Conservation (phyloP, 2,113 vertebrate species). For the Athene noctua region DNA sequence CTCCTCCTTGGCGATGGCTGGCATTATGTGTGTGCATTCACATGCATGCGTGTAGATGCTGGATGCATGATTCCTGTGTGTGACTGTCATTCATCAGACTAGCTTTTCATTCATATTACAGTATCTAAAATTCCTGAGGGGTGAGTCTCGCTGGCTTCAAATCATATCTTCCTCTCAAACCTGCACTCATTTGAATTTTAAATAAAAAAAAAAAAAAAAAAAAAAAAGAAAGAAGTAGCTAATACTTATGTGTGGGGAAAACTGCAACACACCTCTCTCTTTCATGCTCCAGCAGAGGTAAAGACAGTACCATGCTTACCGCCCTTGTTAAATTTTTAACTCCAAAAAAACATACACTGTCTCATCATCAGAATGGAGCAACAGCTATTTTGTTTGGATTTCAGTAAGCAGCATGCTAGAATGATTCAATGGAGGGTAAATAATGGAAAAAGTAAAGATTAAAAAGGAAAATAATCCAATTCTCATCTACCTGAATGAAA, state of each 20-base stretch:
- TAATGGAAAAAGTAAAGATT: background rate
- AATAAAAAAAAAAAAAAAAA: background rate
- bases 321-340: background rate
- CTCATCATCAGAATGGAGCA: background rate
- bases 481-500: background rate
- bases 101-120: background rate
- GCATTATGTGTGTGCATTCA: background rate
- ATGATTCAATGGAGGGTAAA: background rate
- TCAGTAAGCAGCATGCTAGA: background rate
- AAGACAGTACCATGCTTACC: background rate
- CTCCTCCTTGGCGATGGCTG: background rate
- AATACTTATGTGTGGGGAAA: background rate
- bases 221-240: background rate
- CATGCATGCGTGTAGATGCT: background rate
- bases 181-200: background rate
- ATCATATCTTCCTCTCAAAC: background rate
- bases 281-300: background rate
- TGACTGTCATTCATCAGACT: background rate
- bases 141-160: background rate
- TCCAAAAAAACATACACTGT: background rate
- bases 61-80: background rate
- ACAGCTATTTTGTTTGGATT: background rate
- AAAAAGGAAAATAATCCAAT: background rate
- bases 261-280: background rate
- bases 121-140: background rate